phyloP scores from a whole-genome alignment of 2,888 invertebrate genomes.

The Silvanus unidentatus region DNA sequence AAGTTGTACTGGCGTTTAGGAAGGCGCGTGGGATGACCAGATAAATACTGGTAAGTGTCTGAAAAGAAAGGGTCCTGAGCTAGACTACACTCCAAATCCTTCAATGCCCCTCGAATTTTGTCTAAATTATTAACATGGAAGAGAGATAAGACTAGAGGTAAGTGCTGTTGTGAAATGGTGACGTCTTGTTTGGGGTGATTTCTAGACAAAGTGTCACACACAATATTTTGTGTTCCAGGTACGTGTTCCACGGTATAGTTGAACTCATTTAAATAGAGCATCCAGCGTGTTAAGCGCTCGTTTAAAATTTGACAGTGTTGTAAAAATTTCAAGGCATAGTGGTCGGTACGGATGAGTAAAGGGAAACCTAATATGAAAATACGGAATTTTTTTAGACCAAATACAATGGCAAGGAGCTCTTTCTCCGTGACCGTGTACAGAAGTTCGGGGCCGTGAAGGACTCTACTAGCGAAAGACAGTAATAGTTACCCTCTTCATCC shows the following conservation, averaged over 20 bases:
- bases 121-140: too few relatives aligned
- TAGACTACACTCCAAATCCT: too few relatives aligned
- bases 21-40: neutral
- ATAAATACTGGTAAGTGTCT: too few relatives aligned
- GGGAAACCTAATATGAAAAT: slow-evolving; percentile 7
- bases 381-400: slow-evolving; percentile 13
- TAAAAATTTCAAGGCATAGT: slow-evolving; percentile 15
- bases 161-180: too few relatives aligned
- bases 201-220: slow-evolving; percentile 14
- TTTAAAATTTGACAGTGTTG: slow-evolving; percentile 12
- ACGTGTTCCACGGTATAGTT: slow-evolving; percentile 12
- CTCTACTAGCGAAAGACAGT: slow-evolving; percentile 14
- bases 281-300: slow-evolving; percentile 13
- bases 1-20: neutral
- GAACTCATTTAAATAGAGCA: slow-evolving; percentile 11
- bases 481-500: slow-evolving; percentile 7
- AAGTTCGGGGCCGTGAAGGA: slow-evolving; percentile 12
- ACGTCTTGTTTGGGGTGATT: neutral
- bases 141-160: too few relatives aligned
- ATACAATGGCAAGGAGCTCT: slow-evolving; percentile 16
- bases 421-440: slow-evolving; percentile 19
- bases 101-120: too few relatives aligned
- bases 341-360: slow-evolving; percentile 16
- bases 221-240: slow-evolving; percentile 13
- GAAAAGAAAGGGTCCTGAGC: too few relatives aligned